Percentiles rank a stretch among this genome's conserved stretches.
phyloP scores from a whole-genome alignment of 1,140 invertebrate genomes.

The Calosoma granatense region DNA sequence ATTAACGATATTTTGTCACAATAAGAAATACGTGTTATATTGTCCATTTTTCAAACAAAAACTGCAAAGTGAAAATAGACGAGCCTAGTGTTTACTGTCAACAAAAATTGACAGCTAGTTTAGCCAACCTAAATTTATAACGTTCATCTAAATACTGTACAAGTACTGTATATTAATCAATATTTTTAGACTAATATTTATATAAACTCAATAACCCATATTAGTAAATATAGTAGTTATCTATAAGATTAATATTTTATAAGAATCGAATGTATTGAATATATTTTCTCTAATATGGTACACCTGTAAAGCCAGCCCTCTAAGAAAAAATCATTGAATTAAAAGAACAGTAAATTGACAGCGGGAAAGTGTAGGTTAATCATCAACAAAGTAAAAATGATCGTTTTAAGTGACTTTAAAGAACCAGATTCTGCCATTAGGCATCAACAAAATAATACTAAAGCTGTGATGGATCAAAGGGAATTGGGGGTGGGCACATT shows the following conservation, averaged over 20 bases:
- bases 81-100: not conserved
- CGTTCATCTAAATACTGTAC: too few species aligned
- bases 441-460: constrained; percentile 24
- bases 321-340: too few species aligned
- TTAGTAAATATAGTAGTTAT: too few species aligned
- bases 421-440: constrained; percentile 27
- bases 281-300: too few species aligned
- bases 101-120: not conserved
- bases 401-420: constrained; percentile 26
- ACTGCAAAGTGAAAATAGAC: too few species aligned
- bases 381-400: constrained; percentile 29
- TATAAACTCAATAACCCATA: too few species aligned
- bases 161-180: too few species aligned
- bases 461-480: constrained; percentile 27
- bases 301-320: too few species aligned
- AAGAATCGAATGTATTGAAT: too few species aligned
- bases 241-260: too few species aligned
- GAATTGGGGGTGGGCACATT: constrained; percentile 29
- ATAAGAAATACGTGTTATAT: too few species aligned
- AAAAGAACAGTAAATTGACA: not conserved
- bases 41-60: constrained; percentile 13
- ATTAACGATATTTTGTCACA: constrained; percentile 54
- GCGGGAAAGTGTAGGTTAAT: not conserved
- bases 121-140: not conserved
- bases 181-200: too few species aligned